Percentiles rank a stretch among this genome's conserved stretches.
phyloP scores from a whole-genome alignment of 2,113 vertebrate species.

The Bungarus multicinctus region DNA sequence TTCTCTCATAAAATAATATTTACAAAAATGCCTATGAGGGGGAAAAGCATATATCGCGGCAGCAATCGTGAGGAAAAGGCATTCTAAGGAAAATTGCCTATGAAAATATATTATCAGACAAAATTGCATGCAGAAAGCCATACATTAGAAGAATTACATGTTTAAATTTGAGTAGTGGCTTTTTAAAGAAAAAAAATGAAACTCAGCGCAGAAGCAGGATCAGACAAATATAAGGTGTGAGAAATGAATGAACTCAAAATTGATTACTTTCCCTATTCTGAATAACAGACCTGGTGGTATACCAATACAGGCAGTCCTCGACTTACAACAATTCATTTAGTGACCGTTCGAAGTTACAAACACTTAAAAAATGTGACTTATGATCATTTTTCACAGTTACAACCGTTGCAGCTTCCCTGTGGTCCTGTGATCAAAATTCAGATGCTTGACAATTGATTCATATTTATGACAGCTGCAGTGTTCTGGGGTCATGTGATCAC shows the following conservation, averaged over 20 bases:
- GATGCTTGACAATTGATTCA: background rate
- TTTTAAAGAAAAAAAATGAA: background rate
- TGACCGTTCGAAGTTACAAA: background rate
- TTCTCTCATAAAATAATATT: background rate
- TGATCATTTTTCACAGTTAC: background rate
- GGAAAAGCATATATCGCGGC: background rate
- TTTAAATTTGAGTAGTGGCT: background rate
- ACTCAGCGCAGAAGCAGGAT: background rate
- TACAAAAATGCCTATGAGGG: background rate
- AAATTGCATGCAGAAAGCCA: background rate
- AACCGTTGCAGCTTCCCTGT: background rate
- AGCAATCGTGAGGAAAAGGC: background rate
- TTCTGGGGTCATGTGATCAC: background rate
- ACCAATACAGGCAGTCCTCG: background rate
- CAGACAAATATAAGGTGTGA: background rate
- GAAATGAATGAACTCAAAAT: background rate
- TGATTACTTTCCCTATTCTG: background rate
- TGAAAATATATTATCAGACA: background rate
- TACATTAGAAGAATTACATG: background rate
- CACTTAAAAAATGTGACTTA: background rate
- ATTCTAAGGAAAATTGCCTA: background rate
- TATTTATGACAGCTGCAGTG: background rate
- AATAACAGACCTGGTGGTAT: background rate
- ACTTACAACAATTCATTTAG: background rate
- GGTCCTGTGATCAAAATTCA: background rate